Conservation (phyloP, 2,113 vertebrate genomes). For the Falcunculus frontatus region DNA sequence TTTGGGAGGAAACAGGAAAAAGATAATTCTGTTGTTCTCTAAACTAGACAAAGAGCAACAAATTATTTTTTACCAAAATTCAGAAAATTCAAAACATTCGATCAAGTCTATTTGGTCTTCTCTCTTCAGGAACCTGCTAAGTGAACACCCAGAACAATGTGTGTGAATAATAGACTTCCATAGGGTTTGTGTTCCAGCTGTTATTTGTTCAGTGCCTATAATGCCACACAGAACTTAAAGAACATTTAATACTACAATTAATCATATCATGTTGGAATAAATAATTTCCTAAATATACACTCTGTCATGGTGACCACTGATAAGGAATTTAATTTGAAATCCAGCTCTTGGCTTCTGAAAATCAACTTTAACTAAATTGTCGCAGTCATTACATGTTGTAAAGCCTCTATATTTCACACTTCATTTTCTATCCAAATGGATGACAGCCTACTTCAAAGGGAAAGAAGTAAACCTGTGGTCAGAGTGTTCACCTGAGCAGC, state of each 20-base stretch:
- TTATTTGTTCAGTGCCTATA: not conserved
- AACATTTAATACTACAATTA: not conserved
- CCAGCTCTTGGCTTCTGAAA: slow-evolving; percentile 39
- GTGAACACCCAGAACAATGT: not conserved
- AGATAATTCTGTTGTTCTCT: not conserved
- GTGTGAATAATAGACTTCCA: not conserved
- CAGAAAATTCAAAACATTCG: not conserved
- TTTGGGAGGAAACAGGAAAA: not conserved
- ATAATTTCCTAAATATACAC: slow-evolving; percentile 44
- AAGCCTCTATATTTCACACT: slow-evolving; percentile 63
- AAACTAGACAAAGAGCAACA: not conserved
- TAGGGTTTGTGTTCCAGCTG: not conserved
- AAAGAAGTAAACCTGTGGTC: slow-evolving; percentile 32
- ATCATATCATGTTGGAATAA: slow-evolving; percentile 32
- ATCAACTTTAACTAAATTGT: slow-evolving; percentile 62
- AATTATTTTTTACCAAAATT: not conserved
- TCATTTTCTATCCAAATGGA: slow-evolving; percentile 56
- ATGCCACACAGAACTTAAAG: not conserved
- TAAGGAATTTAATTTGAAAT: slow-evolving; percentile 57
- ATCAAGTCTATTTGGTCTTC: not conserved
- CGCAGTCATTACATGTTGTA: slow-evolving; percentile 52
- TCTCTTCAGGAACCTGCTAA: not conserved
- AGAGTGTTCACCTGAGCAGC: slow-evolving; percentile 50
- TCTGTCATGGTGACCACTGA: slow-evolving; percentile 18
- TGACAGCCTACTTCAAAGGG: slow-evolving; percentile 42